Evolutionary conservation across 2,888 invertebrate species (phyloP), one percentile per base, ranked within the genome.

Genomic region (Chaitophorus viminalis): DNA sequence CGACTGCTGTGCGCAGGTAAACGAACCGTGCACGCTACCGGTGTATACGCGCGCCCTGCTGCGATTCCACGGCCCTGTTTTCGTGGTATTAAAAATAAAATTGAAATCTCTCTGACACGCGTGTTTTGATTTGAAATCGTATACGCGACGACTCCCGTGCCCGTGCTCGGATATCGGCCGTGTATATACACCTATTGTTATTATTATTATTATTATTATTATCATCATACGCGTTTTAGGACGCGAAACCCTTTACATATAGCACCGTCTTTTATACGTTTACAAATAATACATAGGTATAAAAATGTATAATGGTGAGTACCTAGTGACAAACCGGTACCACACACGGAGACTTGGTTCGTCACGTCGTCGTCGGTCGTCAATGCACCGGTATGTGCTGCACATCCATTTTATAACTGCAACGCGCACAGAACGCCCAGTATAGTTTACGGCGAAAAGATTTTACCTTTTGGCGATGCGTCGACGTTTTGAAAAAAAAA

Each of bases 21-120:
- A 87, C 86, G 86, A 74, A 79, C 86, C 86, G 86, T 87, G 60
- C 74, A 46, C 54, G 86, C 86, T 87, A 88, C 82, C 83, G 88
- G 82, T 21, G 46, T 88, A 36, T n/a, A n/a, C n/a, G n/a, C 60
- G 76, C 70, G 33, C n/a, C 82, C 88, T 70, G 88, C 83, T 29
- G 88, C 36, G 76, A 82, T 46, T 72, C n/a, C 36, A 33, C 46
- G 29, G 39, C 52, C 52, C n/a, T 52, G 33, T 54, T 86, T 54
- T 54, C n/a, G 25, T 46, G 75, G 36, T 78, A 33, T 65, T 33
- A 70, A 78, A 86, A 70, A 78, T 29, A 21, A 86, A 77, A 86
- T 78, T 68, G 76, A 77, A 76, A 77, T 76, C 84, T 65, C 65
- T 46, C 39, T 33, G 46, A 86, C 85, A 36, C 65, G 78, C 52